Percentiles rank a stretch among this genome's conserved stretches.
These are phyloP conservation scores for Clamator glandarius DNA, from an alignment of 2,797 vertebrate species.

Conservation along the genomic window DNA sequence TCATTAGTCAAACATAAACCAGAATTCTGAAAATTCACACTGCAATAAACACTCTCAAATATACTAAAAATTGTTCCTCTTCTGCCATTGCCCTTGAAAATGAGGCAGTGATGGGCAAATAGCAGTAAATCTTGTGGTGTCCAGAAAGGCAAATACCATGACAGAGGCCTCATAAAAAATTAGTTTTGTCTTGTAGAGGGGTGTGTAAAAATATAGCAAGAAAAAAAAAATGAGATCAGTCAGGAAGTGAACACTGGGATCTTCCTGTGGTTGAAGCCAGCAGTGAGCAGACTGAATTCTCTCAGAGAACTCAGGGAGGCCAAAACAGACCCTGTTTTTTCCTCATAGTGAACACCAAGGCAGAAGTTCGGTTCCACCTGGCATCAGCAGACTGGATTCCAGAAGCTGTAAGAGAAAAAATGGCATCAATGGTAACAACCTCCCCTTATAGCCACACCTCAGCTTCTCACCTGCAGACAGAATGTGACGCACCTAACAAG, in stretches of 20 bases:
- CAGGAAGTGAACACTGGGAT: background rate
- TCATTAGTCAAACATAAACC: background rate
- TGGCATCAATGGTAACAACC: slow-evolving; percentile 81
- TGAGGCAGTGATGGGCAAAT: background rate
- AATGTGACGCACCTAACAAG: accelerated
- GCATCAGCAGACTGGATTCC: slow-evolving; percentile 92
- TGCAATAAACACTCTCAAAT: background rate
- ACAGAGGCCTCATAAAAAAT: background rate
- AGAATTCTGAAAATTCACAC: background rate
- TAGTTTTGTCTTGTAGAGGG: background rate
- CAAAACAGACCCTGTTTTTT: background rate
- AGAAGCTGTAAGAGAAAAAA: slow-evolving; percentile 81
- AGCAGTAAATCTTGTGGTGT: background rate
- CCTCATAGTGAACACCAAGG: slow-evolving; percentile 87
- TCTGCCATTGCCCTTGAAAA: background rate
- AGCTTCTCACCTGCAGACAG: background rate
- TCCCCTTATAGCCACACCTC: accelerated
- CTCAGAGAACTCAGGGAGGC: background rate
- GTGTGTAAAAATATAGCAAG: background rate
- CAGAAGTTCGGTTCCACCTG: slow-evolving; percentile 92
- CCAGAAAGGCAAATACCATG: background rate
- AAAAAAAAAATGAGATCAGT: background rate
- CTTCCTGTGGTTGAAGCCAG: background rate
- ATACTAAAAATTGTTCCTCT: background rate
- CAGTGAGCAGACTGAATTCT: background rate